A percentile compares a stretch with the other conserved stretches of the same genome.
phyloP scores from a whole-genome alignment of 2,888 invertebrate genomes.

The Neoascia interrupta region DNA sequence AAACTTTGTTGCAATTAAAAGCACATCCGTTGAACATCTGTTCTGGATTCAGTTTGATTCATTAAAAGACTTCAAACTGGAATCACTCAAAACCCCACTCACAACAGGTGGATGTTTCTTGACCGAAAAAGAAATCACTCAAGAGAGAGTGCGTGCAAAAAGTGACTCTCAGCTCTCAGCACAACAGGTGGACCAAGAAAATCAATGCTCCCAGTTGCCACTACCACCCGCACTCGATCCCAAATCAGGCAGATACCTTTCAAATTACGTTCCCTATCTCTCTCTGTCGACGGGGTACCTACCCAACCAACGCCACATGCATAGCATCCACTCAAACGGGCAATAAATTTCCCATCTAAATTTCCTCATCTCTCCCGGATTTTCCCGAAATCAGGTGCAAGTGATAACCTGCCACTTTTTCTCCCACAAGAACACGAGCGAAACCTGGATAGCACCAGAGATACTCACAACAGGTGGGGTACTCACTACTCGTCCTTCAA shows the following conservation, averaged over 20 bases:
- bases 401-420: not conserved
- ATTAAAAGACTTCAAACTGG: too few species aligned
- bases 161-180: too few species aligned
- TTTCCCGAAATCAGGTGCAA: conserved; percentile 15
- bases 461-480: conserved; percentile 49
- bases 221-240: too few species aligned
- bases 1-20: too few species aligned
- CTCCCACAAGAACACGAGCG: not conserved
- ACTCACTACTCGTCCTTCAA: conserved; percentile 4
- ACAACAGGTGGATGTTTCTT: conserved; percentile 40
- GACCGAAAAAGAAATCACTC: too few species aligned
- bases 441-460: conserved; percentile 12
- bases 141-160: too few species aligned
- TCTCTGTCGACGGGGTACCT: not conserved
- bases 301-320: conserved; percentile 15
- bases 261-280: not conserved
- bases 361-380: conserved; percentile 43
- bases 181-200: not conserved
- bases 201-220: not conserved
- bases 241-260: not conserved
- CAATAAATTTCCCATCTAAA: conserved; percentile 10
- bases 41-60: too few species aligned
- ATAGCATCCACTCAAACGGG: too few species aligned
- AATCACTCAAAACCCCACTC: not conserved
- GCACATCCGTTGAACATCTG: conserved; percentile 5